Base-by-base conservation (phyloP, 2,888 invertebrate genomes). In the Baronia brevicornis region DNA sequence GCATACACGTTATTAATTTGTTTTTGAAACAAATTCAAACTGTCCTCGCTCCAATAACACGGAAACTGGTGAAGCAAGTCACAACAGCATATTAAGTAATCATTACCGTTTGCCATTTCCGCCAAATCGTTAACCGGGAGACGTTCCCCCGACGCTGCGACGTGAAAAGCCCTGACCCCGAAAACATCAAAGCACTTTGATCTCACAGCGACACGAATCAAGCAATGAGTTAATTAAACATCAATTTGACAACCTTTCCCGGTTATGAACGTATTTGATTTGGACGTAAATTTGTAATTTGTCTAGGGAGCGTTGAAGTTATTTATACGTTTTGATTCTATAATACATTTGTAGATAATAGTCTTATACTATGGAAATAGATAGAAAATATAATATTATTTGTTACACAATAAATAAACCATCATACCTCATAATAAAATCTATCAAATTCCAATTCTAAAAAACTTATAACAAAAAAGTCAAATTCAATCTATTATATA, bases 151-250 rank as follows among this genome's bases (percentile, higher is more conserved):
- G 37, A 7, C 38, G 38, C 28, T 36, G 35, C 39, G 44, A 42
- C 44, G 40, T 46, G 51, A 61, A 58, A 55, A 48, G 54, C 47
- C 46, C 35, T 45, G 50, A 48, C 54, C 51, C 50, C 35, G 44
- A 45, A 52, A 57, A 62, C 54, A 54, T 54, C 58, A 55, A 58
- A 58, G 50, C 46, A 39, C 63, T 69, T 71, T 69, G 70, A 69
- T 68, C 61, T 60, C 39, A 30, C 35, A 46, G 43, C 57, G 51
- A 55, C 54, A 55, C 43, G 49, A 69, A 68, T 65, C 67, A 59
- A 48, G 54, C 58, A 60, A 65, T 60, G 67, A 67, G 59, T 69
- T 74, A 74, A 71, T 73, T 72, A 70, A 63, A 71, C 65, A 64
- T 60, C 60, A 60, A 60, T 60, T 67, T 66, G 60, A 60, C 59